Evolutionary conservation across 2,113 vertebrate species (phyloP), one percentile per base, ranked within the genome.

Genomic region (Micronycteris hirsuta): DNA sequence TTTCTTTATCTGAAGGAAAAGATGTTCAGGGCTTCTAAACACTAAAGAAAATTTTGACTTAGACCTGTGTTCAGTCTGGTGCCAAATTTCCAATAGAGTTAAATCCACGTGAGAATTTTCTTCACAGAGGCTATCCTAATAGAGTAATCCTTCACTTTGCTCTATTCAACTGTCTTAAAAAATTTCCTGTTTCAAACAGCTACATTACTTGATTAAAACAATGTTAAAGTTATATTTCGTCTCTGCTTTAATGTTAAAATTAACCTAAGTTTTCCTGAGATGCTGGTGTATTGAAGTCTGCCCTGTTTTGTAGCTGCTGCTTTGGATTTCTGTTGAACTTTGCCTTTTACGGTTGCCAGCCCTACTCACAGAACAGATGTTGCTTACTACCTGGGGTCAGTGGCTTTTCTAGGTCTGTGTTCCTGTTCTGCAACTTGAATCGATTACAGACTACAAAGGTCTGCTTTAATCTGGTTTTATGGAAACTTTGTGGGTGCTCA

Each of bases 171-270:
- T 92, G 92, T 96, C 87, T 89, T 94, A 71, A 96, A 94, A 78
- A n/a, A n/a, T 61, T 95, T 97, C 73, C 77, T 96, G 93, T 96
- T 96, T 96, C 36, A 96, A 68, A 97, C 71, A 91, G 87, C 96
- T 97, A 95, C 47, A 33, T 96, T 97, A 97, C 68, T 97, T 97
- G 95, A 97, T 98, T 98, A 97, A 97, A 97, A 92, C 80, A 73
- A 92, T 84, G 70, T 97, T 92, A 85, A 93, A 96, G 91, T 92
- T 93, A 41, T 58, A 70, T 94, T 93, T 96, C 92, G 97, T 97
- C 89, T 96, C 54, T 94, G 78, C 43, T 63, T 95, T 94, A 96
- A 92, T 96, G 80, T 45, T 95, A 36, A 96, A 80, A 13, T 52
- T 52, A 95, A 58, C 1, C 1, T 71, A 45, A 58, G 54, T 93